Percentiles rank a stretch among this genome's conserved stretches.
Conservation (phyloP, 2,888 invertebrate genomes). For the Drosophila conformis region DNA sequence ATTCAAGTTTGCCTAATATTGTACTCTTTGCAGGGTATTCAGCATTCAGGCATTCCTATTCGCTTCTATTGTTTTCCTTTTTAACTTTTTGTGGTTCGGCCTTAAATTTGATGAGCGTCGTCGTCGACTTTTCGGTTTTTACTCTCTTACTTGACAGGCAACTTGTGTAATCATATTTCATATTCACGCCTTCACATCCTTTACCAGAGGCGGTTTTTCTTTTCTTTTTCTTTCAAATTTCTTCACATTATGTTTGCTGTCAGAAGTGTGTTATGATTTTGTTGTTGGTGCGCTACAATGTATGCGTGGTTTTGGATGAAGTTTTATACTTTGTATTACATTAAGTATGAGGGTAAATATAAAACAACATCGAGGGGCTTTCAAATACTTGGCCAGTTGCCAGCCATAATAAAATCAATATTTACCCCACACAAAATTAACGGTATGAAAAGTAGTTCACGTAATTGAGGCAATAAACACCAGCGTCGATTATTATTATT, state of each 20-base stretch:
- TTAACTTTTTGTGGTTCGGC: slow-evolving; percentile 6
- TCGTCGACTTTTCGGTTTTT: slow-evolving; percentile 26
- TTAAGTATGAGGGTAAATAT: slow-evolving; percentile 10
- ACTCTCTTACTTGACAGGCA: slow-evolving; percentile 28
- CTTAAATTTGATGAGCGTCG: slow-evolving; percentile 41
- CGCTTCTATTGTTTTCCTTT: background rate
- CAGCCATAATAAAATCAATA: slow-evolving; percentile 66
- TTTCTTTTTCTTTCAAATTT: slow-evolving; percentile 15
- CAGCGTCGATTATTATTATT: slow-evolving; percentile 47
- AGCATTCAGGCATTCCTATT: background rate
- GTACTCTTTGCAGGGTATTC: slow-evolving; percentile 11
- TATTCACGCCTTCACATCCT: slow-evolving; percentile 51
- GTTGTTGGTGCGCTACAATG: slow-evolving; percentile 12
- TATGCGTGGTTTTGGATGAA: slow-evolving; percentile 6
- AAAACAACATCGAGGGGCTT: slow-evolving; percentile 6
- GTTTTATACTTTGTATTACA: background rate
- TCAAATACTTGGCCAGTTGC: slow-evolving; percentile 33
- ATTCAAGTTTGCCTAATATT: background rate
- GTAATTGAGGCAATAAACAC: slow-evolving; percentile 56
- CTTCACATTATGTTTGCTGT: slow-evolving; percentile 41
- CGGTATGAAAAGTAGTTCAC: slow-evolving; percentile 37
- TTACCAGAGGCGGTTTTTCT: slow-evolving; percentile 15
- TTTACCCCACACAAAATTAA: slow-evolving; percentile 53
- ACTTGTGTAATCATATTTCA: slow-evolving; percentile 53
- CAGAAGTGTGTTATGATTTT: slow-evolving; percentile 44